A percentile compares a stretch with the other conserved stretches of the same genome.
Evolutionary conservation across 2,797 vertebrate species (phyloP).

Genomic region (Eremophila alpestris): DNA sequence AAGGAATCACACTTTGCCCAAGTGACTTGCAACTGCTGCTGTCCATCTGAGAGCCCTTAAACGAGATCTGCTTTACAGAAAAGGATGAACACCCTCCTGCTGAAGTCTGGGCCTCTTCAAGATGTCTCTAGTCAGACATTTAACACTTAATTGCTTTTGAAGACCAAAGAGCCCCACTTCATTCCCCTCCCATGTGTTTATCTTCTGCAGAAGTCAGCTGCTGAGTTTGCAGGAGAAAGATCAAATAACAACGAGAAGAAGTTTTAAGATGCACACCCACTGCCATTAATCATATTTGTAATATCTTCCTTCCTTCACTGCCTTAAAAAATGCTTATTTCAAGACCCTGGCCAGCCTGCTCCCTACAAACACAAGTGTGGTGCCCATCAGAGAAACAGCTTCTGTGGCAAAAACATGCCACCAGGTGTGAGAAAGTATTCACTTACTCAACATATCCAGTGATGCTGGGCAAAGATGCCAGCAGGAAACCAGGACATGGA

Average conservation of each 20-base stretch:
- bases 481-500: neutral
- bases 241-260: constrained; percentile 52
- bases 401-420: neutral
- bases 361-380: neutral
- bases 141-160: constrained; percentile 44
- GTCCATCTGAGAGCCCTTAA: constrained; percentile 23
- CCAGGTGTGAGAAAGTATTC: neutral
- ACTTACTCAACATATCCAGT: neutral
- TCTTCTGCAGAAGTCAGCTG: constrained; percentile 53
- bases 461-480: neutral
- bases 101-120: constrained; percentile 33
- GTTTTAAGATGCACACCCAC: constrained; percentile 22
- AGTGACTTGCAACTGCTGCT: constrained; percentile 24
- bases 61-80: neutral
- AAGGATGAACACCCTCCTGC: neutral
- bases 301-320: neutral
- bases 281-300: constrained; percentile 41
- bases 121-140: constrained; percentile 18
- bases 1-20: neutral
- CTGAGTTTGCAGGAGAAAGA: constrained; percentile 52
- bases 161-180: constrained; percentile 37
- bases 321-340: constrained; percentile 21
- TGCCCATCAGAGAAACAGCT: neutral
- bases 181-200: constrained; percentile 53
- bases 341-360: neutral